These are phyloP conservation scores for Scomber japonicus DNA, from an alignment of 2,113 vertebrate species.

Conservation along the genomic window DNA sequence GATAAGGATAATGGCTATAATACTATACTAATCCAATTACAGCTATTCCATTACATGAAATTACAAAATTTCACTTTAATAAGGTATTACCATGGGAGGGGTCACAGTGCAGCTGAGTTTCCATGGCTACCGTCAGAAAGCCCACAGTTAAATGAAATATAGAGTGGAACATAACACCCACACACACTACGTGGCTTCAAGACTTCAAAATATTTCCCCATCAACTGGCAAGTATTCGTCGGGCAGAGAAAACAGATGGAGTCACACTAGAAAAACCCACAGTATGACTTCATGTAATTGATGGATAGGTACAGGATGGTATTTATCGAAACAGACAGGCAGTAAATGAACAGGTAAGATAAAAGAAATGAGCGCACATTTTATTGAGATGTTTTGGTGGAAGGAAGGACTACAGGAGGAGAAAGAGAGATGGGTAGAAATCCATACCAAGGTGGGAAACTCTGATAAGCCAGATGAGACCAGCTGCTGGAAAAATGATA, in stretches of 20 bases:
- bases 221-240: constrained; percentile 53
- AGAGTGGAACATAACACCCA: constrained; percentile 64
- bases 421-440: constrained; percentile 7
- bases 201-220: constrained; percentile 50
- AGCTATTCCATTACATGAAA: constrained; percentile 67
- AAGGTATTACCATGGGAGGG: constrained; percentile 62
- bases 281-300: constrained; percentile 18
- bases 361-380: constrained; percentile 37
- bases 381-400: constrained; percentile 38
- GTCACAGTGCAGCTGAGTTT: constrained; percentile 56
- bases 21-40: constrained; percentile 73
- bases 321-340: constrained; percentile 42
- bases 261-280: constrained; percentile 9
- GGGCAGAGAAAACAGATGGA: constrained; percentile 43
- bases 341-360: constrained; percentile 39
- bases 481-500: constrained; percentile 63
- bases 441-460: constrained; percentile 35
- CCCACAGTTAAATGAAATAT: constrained; percentile 63
- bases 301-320: constrained; percentile 24
- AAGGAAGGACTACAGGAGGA: neutral
- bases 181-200: constrained; percentile 47
- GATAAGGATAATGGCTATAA: constrained; percentile 69
- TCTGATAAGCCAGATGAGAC: constrained; percentile 61
- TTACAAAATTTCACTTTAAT: constrained; percentile 72
- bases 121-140: constrained; percentile 69